Conservation (phyloP, 2,888 invertebrate species). For the Minunthozetes semirufus region DNA sequence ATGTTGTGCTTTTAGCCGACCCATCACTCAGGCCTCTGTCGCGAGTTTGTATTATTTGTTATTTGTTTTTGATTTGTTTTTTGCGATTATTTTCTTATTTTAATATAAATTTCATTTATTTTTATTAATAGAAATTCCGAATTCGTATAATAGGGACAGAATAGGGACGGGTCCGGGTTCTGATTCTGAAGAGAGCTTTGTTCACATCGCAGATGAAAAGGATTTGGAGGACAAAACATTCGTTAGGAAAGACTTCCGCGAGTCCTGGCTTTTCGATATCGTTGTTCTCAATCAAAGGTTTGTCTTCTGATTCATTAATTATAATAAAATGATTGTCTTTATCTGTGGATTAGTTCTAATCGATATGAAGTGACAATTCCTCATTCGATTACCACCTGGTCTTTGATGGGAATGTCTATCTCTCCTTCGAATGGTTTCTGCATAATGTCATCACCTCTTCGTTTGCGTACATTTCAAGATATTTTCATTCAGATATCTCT, state of each 20-base stretch:
- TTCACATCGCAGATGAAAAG: conserved; percentile 5
- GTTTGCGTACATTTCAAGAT: conserved; percentile 40
- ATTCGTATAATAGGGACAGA: not conserved
- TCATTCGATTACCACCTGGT: conserved; percentile 44
- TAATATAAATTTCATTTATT: not conserved
- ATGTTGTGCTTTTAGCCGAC: conserved; percentile 34
- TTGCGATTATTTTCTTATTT: too few relatives aligned
- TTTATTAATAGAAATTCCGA: not conserved
- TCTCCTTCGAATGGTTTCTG: conserved; percentile 41
- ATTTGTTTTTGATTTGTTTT: too few relatives aligned
- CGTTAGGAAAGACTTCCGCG: conserved; percentile 42
- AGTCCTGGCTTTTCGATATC: conserved; percentile 43
- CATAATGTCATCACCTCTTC: conserved; percentile 38
- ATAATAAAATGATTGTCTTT: not conserved
- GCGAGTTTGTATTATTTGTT: not conserved
- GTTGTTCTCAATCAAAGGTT: conserved; percentile 33
- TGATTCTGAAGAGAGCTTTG: not conserved
- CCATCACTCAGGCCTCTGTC: not conserved
- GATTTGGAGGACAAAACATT: conserved; percentile 33
- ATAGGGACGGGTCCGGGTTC: not conserved
- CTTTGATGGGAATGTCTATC: conserved; percentile 40
- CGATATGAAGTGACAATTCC: conserved; percentile 39
- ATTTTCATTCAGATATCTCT: conserved; percentile 43
- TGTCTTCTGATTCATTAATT: not conserved
- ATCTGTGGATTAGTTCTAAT: conserved; percentile 5